Evolutionary conservation across 2,113 vertebrate genomes (phyloP).

Genomic region (Balaeniceps rex): DNA sequence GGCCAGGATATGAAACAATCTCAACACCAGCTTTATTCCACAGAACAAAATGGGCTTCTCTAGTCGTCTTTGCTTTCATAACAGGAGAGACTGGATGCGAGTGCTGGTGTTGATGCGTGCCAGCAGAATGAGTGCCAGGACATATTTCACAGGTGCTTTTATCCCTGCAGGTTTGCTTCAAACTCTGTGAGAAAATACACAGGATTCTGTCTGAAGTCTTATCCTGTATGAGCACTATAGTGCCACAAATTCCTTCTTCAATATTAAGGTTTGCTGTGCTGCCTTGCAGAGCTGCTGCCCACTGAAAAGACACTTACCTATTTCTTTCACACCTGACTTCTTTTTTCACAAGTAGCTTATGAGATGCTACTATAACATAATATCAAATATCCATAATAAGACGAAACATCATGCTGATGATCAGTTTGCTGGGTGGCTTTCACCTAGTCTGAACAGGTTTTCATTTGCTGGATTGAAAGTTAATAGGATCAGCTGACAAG

Average conservation of each 20-base stretch:
- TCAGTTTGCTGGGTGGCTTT: neutral
- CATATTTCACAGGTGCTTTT: neutral
- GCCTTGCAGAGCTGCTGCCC: neutral
- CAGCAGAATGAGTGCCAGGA: neutral
- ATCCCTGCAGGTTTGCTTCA: neutral
- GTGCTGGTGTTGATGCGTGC: neutral
- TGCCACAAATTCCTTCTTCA: neutral
- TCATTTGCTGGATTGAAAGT: neutral
- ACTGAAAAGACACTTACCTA: neutral
- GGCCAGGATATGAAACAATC: neutral
- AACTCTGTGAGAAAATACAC: neutral
- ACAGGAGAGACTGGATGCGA: neutral
- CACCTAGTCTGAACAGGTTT: neutral
- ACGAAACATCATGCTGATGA: neutral
- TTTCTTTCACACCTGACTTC: neutral
- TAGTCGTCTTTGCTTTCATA: neutral
- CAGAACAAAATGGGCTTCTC: neutral
- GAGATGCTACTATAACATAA: neutral
- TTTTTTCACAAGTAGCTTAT: neutral
- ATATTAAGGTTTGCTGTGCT: neutral
- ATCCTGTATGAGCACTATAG: neutral
- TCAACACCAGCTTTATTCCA: neutral
- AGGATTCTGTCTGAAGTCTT: neutral
- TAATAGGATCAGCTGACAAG: neutral
- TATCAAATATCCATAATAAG: neutral